These are phyloP conservation scores for Shinisaurus crocodilurus DNA, from an alignment of 2,113 vertebrate genomes.

Conservation along the genomic window DNA sequence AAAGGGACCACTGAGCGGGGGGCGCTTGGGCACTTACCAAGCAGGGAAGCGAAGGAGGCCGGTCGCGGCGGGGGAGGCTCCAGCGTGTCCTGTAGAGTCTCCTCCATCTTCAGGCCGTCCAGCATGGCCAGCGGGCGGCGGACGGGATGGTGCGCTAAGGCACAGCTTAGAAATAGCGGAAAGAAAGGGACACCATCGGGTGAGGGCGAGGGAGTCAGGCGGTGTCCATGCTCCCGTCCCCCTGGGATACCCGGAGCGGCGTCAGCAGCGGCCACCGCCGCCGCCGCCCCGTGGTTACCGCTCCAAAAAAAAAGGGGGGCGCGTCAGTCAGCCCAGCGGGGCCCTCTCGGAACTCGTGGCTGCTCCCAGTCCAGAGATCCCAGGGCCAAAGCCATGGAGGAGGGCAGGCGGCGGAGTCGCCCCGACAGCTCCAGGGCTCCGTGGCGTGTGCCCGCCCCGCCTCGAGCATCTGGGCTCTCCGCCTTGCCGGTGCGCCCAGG, in stretches of 20 bases:
- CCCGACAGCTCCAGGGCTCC: too few species aligned
- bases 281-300: neutral
- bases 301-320: neutral
- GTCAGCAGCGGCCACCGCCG: neutral
- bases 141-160: constrained; percentile 10
- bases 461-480: too few species aligned
- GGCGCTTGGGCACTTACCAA: constrained; percentile 72
- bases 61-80: constrained; percentile 71
- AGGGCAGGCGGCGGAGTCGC: neutral
- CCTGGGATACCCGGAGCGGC: neutral
- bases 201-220: neutral
- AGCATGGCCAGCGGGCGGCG: constrained; percentile 67
- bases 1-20: neutral
- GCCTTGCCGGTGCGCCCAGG: neutral
- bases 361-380: neutral
- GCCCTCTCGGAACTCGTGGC: too few species aligned
- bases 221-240: neutral
- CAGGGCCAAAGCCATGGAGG: neutral
- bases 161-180: constrained; percentile 44
- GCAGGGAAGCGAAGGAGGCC: constrained; percentile 72
- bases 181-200: too few species aligned
- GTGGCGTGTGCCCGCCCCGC: neutral
- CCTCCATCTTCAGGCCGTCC: constrained; percentile 83
- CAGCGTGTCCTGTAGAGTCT: constrained; percentile 74
- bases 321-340: neutral